These are phyloP conservation scores for Blastobasis lacticolella DNA, from an alignment of 2,888 invertebrate genomes.

Conservation along the genomic window DNA sequence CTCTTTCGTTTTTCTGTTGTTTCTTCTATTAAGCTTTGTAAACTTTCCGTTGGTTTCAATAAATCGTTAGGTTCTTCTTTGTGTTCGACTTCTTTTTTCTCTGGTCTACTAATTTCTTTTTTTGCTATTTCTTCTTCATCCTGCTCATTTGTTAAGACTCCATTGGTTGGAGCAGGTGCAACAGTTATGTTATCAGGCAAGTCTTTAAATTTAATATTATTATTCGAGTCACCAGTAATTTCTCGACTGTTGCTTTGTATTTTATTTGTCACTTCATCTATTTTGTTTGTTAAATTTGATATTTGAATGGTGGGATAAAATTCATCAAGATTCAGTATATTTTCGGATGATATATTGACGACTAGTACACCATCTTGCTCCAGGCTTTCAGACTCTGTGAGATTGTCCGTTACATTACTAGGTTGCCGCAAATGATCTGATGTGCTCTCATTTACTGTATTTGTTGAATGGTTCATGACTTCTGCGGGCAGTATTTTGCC, in stretches of 20 bases:
- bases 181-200: constrained; percentile 60
- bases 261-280: constrained; percentile 67
- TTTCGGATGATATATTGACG: constrained; percentile 62
- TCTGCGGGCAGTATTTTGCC: constrained; percentile 57
- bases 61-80: constrained; percentile 23
- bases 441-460: constrained; percentile 33
- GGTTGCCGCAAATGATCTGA: constrained; percentile 41
- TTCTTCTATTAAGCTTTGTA: constrained; percentile 50
- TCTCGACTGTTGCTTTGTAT: constrained; percentile 72
- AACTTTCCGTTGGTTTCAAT: constrained; percentile 55
- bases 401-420: constrained; percentile 40
- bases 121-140: constrained; percentile 35
- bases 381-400: constrained; percentile 63
- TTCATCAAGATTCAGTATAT: constrained; percentile 62
- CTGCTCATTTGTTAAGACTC: constrained; percentile 52
- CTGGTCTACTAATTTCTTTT: constrained; percentile 37
- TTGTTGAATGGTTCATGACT: constrained; percentile 35
- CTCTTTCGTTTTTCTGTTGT: constrained; percentile 32
- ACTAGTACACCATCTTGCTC: constrained; percentile 69
- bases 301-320: constrained; percentile 55
- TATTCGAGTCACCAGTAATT: constrained; percentile 66
- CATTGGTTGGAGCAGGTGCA: constrained; percentile 64
- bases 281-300: constrained; percentile 52
- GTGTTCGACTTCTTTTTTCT: neutral
- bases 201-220: constrained; percentile 59